phyloP scores from a whole-genome alignment of 1,140 invertebrate species.

The Plectrocnemia conspersa region DNA sequence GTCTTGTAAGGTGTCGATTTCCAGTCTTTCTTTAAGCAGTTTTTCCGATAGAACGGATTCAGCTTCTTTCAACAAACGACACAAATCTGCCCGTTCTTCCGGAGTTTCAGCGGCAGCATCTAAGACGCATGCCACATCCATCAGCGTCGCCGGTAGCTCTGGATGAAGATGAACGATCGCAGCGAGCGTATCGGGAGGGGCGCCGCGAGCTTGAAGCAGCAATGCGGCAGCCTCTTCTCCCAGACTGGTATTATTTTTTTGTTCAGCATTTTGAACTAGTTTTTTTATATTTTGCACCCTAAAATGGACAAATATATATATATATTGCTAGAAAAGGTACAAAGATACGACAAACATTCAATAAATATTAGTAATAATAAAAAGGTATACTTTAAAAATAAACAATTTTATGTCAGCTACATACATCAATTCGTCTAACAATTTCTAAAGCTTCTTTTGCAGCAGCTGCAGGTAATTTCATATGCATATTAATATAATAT shows the following conservation, averaged over 20 bases:
- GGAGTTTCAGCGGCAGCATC: constrained; percentile 66
- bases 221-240: not conserved
- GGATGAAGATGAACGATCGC: constrained; percentile 56
- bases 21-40: constrained; percentile 85
- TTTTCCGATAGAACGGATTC: constrained; percentile 79
- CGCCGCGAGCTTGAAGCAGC: not conserved
- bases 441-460: no score
- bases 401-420: no score
- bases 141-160: constrained; percentile 69
- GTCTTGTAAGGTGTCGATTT: constrained; percentile 90
- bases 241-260: not conserved
- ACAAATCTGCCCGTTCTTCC: constrained; percentile 69
- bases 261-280: not conserved
- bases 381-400: no score
- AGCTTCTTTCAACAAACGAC: constrained; percentile 70
- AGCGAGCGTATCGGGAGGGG: not conserved
- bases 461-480: no score
- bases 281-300: constrained; percentile 7
- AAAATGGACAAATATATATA: not conserved
- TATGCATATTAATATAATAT: no score
- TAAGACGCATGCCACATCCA: constrained; percentile 73
- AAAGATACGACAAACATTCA: no score
- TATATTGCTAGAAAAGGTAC: no score
- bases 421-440: no score
- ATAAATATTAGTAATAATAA: no score